Evolutionary conservation across 1,140 invertebrate species (phyloP).

Genomic region (roundworm (Caenorhabditis elegans)): WBcel235 BX284602.5:10114501-10115000

Average conservation of each 20-base stretch:
- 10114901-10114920: not conserved
- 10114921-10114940: not conserved
- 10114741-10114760: not conserved
- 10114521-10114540: not conserved
- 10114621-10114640: slow-evolving; percentile 38
- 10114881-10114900: not conserved
- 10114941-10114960: not conserved
- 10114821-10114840: not conserved
- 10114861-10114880: not conserved
- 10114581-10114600: not conserved
- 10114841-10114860: slow-evolving; percentile 14
- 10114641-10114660: slow-evolving; percentile 30
- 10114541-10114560: not conserved
- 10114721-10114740: too few species aligned
- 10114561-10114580: not conserved
- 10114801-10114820: slow-evolving; percentile 1
- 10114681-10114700: not conserved
- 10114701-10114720: slow-evolving; percentile 14
- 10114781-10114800: not conserved
- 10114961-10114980: not conserved
- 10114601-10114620: slow-evolving; percentile 15
- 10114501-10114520: slow-evolving; percentile 29
- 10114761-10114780: not conserved
- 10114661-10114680: slow-evolving; percentile 33
- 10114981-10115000: not conserved